Base-by-base conservation (phyloP, 2,888 invertebrate species). In the Crematogaster levior region DNA sequence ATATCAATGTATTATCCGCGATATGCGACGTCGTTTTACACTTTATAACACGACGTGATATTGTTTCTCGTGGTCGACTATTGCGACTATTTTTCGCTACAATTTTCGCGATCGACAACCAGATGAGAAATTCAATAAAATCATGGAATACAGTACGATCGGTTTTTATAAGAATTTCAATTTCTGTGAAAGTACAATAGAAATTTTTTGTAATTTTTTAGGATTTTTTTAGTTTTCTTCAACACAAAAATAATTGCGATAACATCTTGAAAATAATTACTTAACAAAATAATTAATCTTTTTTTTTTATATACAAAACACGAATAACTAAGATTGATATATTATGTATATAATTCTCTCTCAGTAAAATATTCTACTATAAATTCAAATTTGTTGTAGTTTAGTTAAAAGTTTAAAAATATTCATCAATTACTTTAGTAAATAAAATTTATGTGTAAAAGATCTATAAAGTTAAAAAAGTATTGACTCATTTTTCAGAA, bases 1-100 rank as follows among this genome's bases (percentile, higher is more conserved):
- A 84, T 86, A 74, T 84, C 80, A 81, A 72, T 68, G 75, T 82
- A 85, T 89, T 89, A 86, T 88, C 80, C 66, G 37, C 63, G 65
- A 60, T 75, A 56, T 46, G 56, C 65, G 43, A 79, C 58, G 58
- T 77, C 65, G 56, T 77, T 75, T 65, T 75, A 77, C 77, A 66
- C 79, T 82, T 65, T 77, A 77, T 82, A 82, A 82, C 60, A 80
- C 30, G 40, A 18, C 48, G 24, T 24, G 70, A 68, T 79, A 79
- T 70, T 79, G 70, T 79, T 79, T 43, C 30, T 24, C 56, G 70
- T 34, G 70, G 43, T 70, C n/a, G n/a, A n/a, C n/a, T n/a, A 79
- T 24, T 66, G 70, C 53, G n/a, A 43, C 34, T 24, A 68, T 79
- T 79, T 79, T 79, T 66, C 5, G 18, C n/a, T 18, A 30, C 46